Evolutionary conservation across 2,888 invertebrate genomes (phyloP).

Genomic region (Nymphalis urticae): DNA sequence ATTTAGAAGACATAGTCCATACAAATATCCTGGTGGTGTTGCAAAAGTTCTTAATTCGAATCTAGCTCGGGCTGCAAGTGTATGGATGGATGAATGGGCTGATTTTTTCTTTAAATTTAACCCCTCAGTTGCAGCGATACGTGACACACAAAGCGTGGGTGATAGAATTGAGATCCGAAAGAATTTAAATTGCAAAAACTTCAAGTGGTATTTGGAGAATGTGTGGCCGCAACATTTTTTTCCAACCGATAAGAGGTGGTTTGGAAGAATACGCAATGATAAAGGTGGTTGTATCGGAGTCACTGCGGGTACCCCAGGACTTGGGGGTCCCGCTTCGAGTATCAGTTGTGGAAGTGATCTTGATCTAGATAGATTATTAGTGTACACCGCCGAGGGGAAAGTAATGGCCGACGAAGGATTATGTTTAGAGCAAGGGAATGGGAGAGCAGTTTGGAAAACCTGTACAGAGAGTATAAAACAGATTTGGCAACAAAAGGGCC

Average conservation of each 20-base stretch:
- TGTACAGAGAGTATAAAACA: slow-evolving; percentile 86
- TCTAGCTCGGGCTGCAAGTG: slow-evolving; percentile 94
- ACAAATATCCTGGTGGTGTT: slow-evolving; percentile 96
- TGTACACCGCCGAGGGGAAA: slow-evolving; percentile 85
- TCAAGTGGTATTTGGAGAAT: slow-evolving; percentile 96
- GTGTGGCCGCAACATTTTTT: slow-evolving; percentile 99
- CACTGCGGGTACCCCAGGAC: slow-evolving; percentile 79
- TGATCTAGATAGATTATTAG: slow-evolving; percentile 85
- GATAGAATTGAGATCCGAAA: slow-evolving; percentile 86
- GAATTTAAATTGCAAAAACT: slow-evolving; percentile 90
- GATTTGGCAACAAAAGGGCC: slow-evolving; percentile 84
- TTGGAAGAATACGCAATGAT: slow-evolving; percentile 89
- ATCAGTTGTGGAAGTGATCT: slow-evolving; percentile 83
- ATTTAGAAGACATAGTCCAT: slow-evolving; percentile 95
- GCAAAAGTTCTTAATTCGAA: slow-evolving; percentile 93
- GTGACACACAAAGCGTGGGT: slow-evolving; percentile 83
- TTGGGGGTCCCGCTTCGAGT: slow-evolving; percentile 86
- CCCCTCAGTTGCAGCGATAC: slow-evolving; percentile 82
- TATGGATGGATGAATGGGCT: slow-evolving; percentile 99
- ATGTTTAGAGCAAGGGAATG: slow-evolving; percentile 87
- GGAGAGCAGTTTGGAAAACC: slow-evolving; percentile 86
- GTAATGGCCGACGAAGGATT: slow-evolving; percentile 94
- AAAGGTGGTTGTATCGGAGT: slow-evolving; percentile 67
- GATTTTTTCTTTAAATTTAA: slow-evolving; percentile 95
- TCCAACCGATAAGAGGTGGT: slow-evolving; percentile 92